Base-by-base conservation (phyloP, 2,888 invertebrate genomes). In the Gari tellinella region DNA sequence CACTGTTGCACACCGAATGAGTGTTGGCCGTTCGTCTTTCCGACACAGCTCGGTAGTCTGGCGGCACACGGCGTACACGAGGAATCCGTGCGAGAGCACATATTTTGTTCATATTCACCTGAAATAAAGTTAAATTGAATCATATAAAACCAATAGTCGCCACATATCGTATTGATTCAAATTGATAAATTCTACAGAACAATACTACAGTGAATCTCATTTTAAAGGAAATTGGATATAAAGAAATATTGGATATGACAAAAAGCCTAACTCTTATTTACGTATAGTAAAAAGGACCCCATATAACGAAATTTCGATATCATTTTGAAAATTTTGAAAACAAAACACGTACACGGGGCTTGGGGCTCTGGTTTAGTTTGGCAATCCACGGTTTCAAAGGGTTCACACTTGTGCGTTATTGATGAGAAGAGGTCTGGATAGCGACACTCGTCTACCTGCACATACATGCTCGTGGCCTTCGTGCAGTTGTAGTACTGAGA, bases 101-200 rank as follows among this genome's bases (percentile, higher is more conserved):
- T 31, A 48, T 83, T 81, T 41, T 77, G 66, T 12, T 58, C 23
- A 41, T 83, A 83, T 26, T 81, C 77, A 70, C 83, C 83, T 83
- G 48, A 8, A 53, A 25, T 2, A 19, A 19, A 17, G n/a, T n/a
- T n/a, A n/a, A n/a, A n/a, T n/a, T n/a, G 8, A 19, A 53, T 19
- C 10, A 53, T 31, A 31, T 31, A 31, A 31, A 4, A 31, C 31
- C n/a, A n/a, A n/a, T n/a, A n/a, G n/a, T n/a, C n/a, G n/a, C n/a
- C n/a, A n/a, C n/a, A n/a, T n/a, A n/a, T n/a, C n/a, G n/a, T n/a
- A n/a, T n/a, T n/a, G n/a, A n/a, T n/a, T n/a, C n/a, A n/a, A n/a
- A n/a, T n/a, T n/a, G n/a, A n/a, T n/a, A n/a, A n/a, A n/a, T n/a
- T n/a, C n/a, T n/a, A n/a, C n/a, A n/a, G n/a, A n/a, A n/a, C n/a